These are phyloP conservation scores for Brenthis hecate DNA, from an alignment of 2,888 invertebrate species.

Conservation along the genomic window DNA sequence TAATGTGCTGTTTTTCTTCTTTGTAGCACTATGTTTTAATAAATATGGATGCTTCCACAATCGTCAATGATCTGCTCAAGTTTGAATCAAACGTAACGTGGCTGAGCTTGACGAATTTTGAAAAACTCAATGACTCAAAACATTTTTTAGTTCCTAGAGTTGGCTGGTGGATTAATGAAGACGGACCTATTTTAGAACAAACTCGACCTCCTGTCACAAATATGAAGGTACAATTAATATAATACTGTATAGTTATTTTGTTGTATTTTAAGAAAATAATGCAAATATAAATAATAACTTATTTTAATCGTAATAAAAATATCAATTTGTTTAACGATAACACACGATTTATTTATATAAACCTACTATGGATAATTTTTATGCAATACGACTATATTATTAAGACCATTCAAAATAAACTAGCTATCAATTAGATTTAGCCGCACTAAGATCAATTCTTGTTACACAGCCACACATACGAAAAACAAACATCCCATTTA, in stretches of 20 bases:
- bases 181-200: conserved; percentile 33
- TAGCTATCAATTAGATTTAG: too few species aligned
- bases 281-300: too few species aligned
- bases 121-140: conserved; percentile 56
- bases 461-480: too few species aligned
- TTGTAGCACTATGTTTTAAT: conserved; percentile 68
- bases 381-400: too few species aligned
- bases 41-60: conserved; percentile 62
- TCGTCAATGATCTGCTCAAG: conserved; percentile 55
- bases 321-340: too few species aligned
- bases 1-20: conserved; percentile 6
- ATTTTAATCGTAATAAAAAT: too few species aligned
- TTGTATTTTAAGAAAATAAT: neutral
- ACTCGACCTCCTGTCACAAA: conserved; percentile 54
- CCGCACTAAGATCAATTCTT: too few species aligned
- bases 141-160: conserved; percentile 62
- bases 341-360: too few species aligned
- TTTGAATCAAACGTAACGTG: conserved; percentile 67
- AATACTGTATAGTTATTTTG: neutral
- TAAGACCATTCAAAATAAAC: too few species aligned
- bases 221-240: conserved; percentile 53
- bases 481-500: too few species aligned
- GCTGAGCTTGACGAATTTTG: conserved; percentile 66
- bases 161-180: conserved; percentile 58
- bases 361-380: too few species aligned